Conservation (phyloP, 2,113 vertebrate genomes). For the Electrona antarctica region DNA sequence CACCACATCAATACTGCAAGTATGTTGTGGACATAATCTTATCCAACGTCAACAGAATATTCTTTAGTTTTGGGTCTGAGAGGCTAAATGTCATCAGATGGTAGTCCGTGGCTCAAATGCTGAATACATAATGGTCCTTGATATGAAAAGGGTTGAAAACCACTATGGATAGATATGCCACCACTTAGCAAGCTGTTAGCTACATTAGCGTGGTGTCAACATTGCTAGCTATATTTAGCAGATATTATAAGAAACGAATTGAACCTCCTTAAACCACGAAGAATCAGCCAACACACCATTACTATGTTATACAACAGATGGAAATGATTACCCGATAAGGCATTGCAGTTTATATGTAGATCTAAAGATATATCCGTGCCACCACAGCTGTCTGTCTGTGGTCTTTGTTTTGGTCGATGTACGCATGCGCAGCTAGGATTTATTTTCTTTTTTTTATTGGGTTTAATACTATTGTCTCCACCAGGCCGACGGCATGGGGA, state of each 20-base stretch:
- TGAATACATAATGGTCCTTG: no score
- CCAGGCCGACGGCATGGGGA: no score
- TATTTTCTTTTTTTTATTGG: no score
- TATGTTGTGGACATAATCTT: no score
- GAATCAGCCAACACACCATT: background rate
- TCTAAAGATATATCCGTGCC: background rate
- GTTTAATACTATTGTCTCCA: no score
- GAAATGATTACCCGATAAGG: slow-evolving; percentile 6
- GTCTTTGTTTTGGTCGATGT: slow-evolving; percentile 37
- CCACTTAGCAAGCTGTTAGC: background rate
- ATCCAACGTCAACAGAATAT: no score
- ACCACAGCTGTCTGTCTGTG: background rate
- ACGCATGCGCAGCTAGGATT: slow-evolving; percentile 46
- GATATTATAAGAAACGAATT: background rate
- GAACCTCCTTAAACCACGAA: background rate
- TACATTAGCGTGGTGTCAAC: background rate
- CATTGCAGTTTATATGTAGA: slow-evolving; percentile 4
- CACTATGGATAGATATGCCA: no score
- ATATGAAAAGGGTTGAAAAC: no score
- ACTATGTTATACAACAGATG: background rate
- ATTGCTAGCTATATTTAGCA: background rate
- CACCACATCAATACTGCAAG: no score
- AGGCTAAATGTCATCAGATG: no score
- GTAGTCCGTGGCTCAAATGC: no score
- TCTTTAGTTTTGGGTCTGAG: no score